Conservation (phyloP, 2,888 invertebrate genomes). For the Yponomeuta sedellus region DNA sequence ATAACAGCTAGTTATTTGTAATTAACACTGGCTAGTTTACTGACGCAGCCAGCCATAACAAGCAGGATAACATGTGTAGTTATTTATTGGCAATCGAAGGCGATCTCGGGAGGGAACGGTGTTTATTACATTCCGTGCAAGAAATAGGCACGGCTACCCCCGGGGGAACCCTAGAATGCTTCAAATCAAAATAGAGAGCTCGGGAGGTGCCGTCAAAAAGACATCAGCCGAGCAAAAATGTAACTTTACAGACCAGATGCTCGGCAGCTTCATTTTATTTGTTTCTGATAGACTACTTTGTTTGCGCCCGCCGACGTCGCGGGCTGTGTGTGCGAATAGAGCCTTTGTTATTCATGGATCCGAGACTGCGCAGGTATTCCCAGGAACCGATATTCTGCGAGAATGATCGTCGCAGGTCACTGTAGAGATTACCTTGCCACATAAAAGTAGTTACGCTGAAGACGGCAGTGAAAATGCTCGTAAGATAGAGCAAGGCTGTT, state of each 20-base stretch:
- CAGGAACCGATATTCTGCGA: not conserved
- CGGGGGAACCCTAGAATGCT: conserved; percentile 9
- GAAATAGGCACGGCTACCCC: not conserved
- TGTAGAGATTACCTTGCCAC: not conserved
- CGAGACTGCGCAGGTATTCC: not conserved
- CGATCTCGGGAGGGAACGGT: not conserved
- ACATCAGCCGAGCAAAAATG: conserved; percentile 12
- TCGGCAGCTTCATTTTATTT: conserved; percentile 11
- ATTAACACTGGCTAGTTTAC: not conserved
- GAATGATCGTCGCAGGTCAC: not conserved
- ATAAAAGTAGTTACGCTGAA: not conserved
- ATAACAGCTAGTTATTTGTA: not conserved
- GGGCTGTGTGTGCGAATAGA: not conserved
- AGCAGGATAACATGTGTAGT: not conserved
- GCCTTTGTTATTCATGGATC: conserved; percentile 1
- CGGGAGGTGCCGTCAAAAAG: conserved; percentile 6
- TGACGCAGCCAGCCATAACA: not conserved
- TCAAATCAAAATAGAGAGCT: conserved; percentile 8
- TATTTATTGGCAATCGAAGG: not conserved
- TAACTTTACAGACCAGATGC: conserved; percentile 9
- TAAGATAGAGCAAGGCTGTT: not conserved
- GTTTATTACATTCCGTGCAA: conserved; percentile 4
- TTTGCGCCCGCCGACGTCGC: not conserved
- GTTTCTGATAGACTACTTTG: conserved; percentile 15
- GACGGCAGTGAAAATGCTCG: not conserved